Base-by-base conservation (phyloP, 2,888 invertebrate species). In the Gonocerus acuteangulatus region DNA sequence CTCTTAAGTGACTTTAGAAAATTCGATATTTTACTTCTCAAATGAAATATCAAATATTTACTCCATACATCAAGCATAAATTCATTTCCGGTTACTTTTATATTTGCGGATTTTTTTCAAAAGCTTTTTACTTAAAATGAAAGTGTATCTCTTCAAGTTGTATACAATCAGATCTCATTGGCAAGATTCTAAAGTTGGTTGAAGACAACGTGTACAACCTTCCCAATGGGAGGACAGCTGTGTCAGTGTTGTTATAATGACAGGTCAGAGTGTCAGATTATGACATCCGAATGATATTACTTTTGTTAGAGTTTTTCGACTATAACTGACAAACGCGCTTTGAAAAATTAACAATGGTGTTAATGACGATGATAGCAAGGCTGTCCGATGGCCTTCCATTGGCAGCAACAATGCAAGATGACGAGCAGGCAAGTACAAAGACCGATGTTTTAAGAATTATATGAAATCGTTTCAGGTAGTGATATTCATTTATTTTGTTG, bases 351-450 rank as follows among this genome's bases (percentile, higher is more conserved):
- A 63, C 59, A 74, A 97, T 96, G 96, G 94, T 97, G 74, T 77
- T 95, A 73, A 85, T 96, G 82, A 99, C 97, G 66, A 93, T 97
- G 90, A 95, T 99, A 72, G 96, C 95, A 22, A 67, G 91, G 88
- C 78, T 91, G 88, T 71, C 90, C 87, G 73, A 91, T 88, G 74
- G 89, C 86, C 78, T 91, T 88, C 76, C 89, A 81, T 58, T 70
- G 68, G 90, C 89, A 66, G 89, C 89, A 68, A 91, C 84, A 68
- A 89, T 88, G 71, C 96, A 96, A 77, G 96, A 97, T 76, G 95
- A 96, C 73, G 96, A 96, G 77, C 93, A 95, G 85, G 95, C 95
- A 79, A 74, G 74, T 54, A 23, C 15, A 48, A 23, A 9, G n/a
- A n/a, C 2, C 19, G 22, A 47, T 11, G 7, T 47, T 9, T 47